phyloP scores from a whole-genome alignment of 2,797 vertebrate species.

The Lacerta agilis region DNA sequence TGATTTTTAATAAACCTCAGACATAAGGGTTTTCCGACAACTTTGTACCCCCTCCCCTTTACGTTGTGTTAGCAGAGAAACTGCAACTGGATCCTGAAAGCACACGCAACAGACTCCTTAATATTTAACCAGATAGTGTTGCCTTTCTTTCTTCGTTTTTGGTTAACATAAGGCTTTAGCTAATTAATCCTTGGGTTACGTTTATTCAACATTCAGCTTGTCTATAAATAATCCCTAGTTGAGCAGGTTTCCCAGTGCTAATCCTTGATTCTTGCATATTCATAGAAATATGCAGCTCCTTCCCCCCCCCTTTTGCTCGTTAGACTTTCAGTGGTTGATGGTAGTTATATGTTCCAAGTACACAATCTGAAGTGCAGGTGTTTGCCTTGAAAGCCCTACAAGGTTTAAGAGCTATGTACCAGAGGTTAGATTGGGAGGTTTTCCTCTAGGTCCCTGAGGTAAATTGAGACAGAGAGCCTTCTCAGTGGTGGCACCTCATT shows the following conservation, averaged over 20 bases:
- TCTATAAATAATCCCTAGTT: conserved; percentile 63
- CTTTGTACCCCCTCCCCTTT: conserved; percentile 56
- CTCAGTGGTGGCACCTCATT: too few species aligned
- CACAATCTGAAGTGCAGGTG: too few species aligned
- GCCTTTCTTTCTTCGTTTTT: conserved; percentile 67
- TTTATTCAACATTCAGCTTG: conserved; percentile 67
- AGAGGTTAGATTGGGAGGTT: background rate
- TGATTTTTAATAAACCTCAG: background rate
- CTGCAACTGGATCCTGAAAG: conserved; percentile 69
- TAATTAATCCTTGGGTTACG: conserved; percentile 71
- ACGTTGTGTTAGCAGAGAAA: conserved; percentile 58
- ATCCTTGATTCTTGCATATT: background rate
- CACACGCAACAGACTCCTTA: conserved; percentile 68
- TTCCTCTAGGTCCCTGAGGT: too few species aligned
- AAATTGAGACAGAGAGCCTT: too few species aligned
- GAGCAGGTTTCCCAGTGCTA: conserved; percentile 35
- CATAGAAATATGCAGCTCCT: background rate
- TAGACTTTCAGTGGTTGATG: background rate
- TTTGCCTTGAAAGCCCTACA: background rate
- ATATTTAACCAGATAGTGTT: conserved; percentile 73
- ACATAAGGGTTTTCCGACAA: conserved; percentile 38
- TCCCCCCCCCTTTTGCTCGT: background rate
- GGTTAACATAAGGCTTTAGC: conserved; percentile 67
- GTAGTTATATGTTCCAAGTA: background rate
- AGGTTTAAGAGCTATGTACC: background rate